These are phyloP conservation scores for Pterobdella sp. DNA, from an alignment of 2,888 invertebrate genomes.

Conservation along the genomic window DNA sequence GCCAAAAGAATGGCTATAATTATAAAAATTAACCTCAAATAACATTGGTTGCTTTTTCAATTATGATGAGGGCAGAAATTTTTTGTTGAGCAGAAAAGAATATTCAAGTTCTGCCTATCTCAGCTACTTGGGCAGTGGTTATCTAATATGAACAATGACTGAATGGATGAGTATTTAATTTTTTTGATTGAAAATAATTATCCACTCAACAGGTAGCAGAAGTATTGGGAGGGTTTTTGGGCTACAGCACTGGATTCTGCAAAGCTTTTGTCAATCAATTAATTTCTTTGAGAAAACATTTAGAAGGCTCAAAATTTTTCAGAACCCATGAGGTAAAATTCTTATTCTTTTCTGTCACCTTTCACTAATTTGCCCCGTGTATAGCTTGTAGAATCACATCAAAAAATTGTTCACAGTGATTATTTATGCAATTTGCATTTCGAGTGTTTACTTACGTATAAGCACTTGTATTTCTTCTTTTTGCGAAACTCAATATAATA, in stretches of 20 bases:
- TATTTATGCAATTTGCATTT: constrained; percentile 7
- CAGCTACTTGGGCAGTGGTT: too few relatives aligned
- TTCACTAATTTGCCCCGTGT: too few relatives aligned
- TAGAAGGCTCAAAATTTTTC: constrained; percentile 82
- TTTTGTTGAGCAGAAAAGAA: too few relatives aligned
- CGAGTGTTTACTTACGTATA: background rate
- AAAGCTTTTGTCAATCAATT: constrained; percentile 66
- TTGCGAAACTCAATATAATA: background rate
- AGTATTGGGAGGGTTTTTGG: constrained; percentile 69
- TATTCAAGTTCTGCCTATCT: too few relatives aligned
- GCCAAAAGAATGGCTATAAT: too few relatives aligned
- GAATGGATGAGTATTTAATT: too few relatives aligned
- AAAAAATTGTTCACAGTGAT: background rate
- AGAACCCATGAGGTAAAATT: constrained; percentile 69
- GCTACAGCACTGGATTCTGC: constrained; percentile 56
- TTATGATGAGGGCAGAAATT: too few relatives aligned
- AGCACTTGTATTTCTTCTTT: constrained; percentile 11
- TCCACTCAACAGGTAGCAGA: constrained; percentile 44
- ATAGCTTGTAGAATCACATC: background rate
- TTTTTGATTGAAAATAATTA: too few relatives aligned
- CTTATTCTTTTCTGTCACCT: background rate
- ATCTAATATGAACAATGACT: too few relatives aligned
- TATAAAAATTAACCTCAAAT: too few relatives aligned
- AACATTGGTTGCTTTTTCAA: too few relatives aligned
- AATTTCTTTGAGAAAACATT: constrained; percentile 66